Evolutionary conservation across 2,113 vertebrate species (phyloP).

Genomic region (Megaceryle torquata): DNA sequence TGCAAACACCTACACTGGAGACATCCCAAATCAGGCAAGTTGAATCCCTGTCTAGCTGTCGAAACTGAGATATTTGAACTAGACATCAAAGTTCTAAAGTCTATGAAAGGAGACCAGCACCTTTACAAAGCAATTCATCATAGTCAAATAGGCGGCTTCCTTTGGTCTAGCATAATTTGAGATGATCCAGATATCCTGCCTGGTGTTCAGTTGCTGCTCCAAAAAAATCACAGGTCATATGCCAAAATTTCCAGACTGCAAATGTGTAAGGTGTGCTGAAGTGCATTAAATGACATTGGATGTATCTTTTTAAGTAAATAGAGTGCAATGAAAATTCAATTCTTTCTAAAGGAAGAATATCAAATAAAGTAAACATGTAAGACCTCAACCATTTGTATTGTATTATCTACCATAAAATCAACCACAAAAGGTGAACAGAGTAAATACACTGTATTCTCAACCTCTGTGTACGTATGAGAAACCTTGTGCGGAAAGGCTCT

Average conservation of each 20-base stretch:
- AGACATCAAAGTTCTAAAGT: background rate
- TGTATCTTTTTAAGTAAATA: background rate
- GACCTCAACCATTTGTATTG: background rate
- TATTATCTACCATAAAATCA: background rate
- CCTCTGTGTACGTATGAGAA: background rate
- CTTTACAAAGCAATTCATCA: background rate
- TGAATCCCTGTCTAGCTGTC: background rate
- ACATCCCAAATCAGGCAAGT: background rate
- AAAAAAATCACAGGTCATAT: background rate
- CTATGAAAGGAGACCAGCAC: background rate
- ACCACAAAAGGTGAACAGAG: background rate
- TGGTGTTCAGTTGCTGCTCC: background rate
- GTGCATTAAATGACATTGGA: background rate
- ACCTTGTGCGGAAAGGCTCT: background rate
- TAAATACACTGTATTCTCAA: background rate
- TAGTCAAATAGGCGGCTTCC: background rate
- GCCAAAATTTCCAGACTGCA: background rate
- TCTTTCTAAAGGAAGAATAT: background rate
- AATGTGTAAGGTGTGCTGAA: background rate
- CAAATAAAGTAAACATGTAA: background rate
- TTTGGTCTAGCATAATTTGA: background rate
- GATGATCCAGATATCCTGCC: background rate
- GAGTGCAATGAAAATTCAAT: background rate
- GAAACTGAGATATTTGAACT: background rate
- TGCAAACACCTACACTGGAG: background rate